These are phyloP conservation scores for Pissodes strobi DNA, from an alignment of 1,140 invertebrate genomes.

Conservation along the genomic window DNA sequence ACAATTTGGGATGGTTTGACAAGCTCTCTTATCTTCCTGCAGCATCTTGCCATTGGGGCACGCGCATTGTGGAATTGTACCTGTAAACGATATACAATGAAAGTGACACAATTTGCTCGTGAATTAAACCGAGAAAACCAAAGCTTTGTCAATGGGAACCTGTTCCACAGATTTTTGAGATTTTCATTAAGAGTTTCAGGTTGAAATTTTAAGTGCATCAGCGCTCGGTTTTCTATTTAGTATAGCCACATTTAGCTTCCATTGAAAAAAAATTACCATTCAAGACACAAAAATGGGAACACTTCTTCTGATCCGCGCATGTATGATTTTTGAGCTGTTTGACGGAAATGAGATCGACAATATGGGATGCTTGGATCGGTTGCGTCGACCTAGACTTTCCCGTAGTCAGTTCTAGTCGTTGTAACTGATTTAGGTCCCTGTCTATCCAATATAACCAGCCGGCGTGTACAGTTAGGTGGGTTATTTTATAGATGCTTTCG, in stretches of 20 bases:
- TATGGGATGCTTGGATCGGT: slow-evolving; percentile 45
- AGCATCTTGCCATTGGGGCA: slow-evolving; percentile 78
- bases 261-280: too few species aligned
- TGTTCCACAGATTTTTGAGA: too few species aligned
- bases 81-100: too few species aligned
- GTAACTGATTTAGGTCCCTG: slow-evolving; percentile 47
- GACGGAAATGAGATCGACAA: slow-evolving; percentile 53
- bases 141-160: too few species aligned
- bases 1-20: slow-evolving; percentile 74
- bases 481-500: slow-evolving; percentile 48
- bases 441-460: slow-evolving; percentile 55
- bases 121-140: too few species aligned
- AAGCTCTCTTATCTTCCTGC: slow-evolving; percentile 70
- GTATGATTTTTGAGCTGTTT: slow-evolving; percentile 47
- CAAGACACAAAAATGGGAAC: slow-evolving; percentile 73
- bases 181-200: too few species aligned
- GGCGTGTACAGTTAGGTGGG: slow-evolving; percentile 48
- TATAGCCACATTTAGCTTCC: too few species aligned
- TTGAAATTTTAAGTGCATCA: too few species aligned
- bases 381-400: slow-evolving; percentile 48
- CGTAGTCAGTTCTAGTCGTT: slow-evolving; percentile 49
- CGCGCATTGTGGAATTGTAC: slow-evolving; percentile 64
- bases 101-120: too few species aligned
- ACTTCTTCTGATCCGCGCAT: slow-evolving; percentile 48
- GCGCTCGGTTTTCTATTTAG: too few species aligned